These are phyloP conservation scores for Hetaerina americana DNA, from an alignment of 1,140 invertebrate genomes.

Conservation along the genomic window DNA sequence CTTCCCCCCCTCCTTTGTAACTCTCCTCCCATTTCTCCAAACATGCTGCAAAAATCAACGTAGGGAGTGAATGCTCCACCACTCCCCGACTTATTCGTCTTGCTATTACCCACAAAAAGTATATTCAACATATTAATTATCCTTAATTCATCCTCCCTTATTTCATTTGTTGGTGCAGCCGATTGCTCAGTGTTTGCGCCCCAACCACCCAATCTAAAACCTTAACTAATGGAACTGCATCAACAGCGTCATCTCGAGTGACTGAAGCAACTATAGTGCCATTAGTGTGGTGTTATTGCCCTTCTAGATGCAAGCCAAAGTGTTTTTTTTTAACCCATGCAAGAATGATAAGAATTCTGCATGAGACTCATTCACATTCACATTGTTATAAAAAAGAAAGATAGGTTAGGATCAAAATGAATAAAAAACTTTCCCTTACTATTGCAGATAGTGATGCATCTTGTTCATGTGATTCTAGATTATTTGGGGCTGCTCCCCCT, in stretches of 20 bases:
- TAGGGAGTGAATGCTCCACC: no score
- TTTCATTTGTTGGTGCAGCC: constrained; percentile 1
- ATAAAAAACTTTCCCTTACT: constrained; percentile 7
- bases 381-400: constrained; percentile 15
- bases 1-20: no score
- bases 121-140: no score
- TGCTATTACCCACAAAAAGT: no score
- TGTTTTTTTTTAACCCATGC: constrained; percentile 29
- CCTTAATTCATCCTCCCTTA: no score
- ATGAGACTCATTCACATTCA: constrained; percentile 33
- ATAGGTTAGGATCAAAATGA: constrained; percentile 5
- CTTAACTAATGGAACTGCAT: not conserved
- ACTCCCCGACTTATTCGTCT: no score
- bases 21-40: no score
- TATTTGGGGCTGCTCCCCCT: constrained; percentile 3
- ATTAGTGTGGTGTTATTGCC: constrained; percentile 34
- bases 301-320: constrained; percentile 34
- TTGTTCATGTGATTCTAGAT: constrained; percentile 7
- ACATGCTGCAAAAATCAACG: no score
- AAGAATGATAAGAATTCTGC: constrained; percentile 24
- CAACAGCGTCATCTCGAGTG: not conserved
- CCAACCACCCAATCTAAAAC: not conserved
- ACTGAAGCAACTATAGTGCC: constrained; percentile 24
- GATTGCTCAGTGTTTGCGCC: constrained; percentile 5
- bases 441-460: constrained; percentile 5